Evolutionary conservation across 1,140 invertebrate genomes (phyloP).

Genomic region (Pissodes strobi): DNA sequence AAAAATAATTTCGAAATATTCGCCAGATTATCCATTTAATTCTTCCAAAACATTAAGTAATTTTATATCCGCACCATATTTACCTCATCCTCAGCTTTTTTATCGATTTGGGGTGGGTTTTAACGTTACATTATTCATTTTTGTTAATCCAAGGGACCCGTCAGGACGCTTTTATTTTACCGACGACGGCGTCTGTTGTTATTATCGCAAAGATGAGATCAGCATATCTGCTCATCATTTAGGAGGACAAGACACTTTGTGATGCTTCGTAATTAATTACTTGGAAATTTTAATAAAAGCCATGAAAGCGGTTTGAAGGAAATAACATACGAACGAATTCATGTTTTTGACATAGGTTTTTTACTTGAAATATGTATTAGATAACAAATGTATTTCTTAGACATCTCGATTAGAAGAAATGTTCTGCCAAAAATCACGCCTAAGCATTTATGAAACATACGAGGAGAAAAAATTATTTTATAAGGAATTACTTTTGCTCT

Average conservation of each 20-base stretch:
- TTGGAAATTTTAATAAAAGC: constrained; percentile 11
- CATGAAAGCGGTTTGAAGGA: too few relatives aligned
- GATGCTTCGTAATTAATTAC: constrained; percentile 17
- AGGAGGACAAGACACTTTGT: constrained; percentile 19
- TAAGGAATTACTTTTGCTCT: too few relatives aligned
- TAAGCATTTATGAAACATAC: too few relatives aligned
- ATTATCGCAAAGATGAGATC: constrained; percentile 34
- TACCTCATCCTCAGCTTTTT: constrained; percentile 32
- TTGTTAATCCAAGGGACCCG: constrained; percentile 28
- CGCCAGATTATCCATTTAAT: too few relatives aligned
- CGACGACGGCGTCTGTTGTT: constrained; percentile 22
- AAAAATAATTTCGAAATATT: too few relatives aligned
- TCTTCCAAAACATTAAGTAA: constrained; percentile 18
- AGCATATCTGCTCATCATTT: constrained; percentile 21
- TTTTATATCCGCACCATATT: constrained; percentile 17
- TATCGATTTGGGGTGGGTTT: constrained; percentile 19
- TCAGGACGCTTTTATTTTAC: constrained; percentile 30
- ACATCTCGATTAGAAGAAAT: too few relatives aligned
- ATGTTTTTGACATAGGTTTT: too few relatives aligned
- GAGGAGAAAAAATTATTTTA: too few relatives aligned
- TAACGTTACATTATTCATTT: constrained; percentile 31
- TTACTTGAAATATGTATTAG: too few relatives aligned
- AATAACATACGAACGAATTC: too few relatives aligned
- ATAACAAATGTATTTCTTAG: too few relatives aligned
- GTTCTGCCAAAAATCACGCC: too few relatives aligned